Conservation (phyloP, 2,113 vertebrate genomes). For the Pteronura brasiliensis region DNA sequence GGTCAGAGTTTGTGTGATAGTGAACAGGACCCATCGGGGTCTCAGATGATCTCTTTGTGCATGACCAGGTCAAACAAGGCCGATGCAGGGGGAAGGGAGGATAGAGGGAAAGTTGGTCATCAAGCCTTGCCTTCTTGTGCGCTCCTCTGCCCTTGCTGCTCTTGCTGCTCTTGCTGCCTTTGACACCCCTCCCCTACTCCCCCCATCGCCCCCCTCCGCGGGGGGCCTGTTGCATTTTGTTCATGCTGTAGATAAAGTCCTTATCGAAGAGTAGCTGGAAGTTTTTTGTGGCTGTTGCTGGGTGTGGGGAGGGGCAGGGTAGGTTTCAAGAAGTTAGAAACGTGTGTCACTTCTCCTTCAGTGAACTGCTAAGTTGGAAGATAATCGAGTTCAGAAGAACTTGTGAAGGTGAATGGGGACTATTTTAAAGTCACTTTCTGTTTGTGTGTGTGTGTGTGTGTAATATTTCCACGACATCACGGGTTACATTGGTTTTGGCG, state of each 20-base stretch:
- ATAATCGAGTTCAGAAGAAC: neutral
- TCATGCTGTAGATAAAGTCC: neutral
- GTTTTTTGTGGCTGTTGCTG: neutral
- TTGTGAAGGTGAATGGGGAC: neutral
- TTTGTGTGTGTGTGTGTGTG: neutral
- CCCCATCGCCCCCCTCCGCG: accelerated
- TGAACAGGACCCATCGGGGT: neutral
- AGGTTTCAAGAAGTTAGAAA: neutral
- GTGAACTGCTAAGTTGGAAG: neutral
- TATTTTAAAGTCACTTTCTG: neutral
- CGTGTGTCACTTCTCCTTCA: neutral
- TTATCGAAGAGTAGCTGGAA: neutral
- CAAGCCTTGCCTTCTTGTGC: neutral
- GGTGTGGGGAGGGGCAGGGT: neutral
- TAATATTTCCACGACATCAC: neutral
- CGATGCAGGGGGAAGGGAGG: neutral
- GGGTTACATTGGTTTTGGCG: neutral
- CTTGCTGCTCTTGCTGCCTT: too few relatives aligned
- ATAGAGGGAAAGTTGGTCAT: neutral
- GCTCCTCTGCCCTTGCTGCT: too few relatives aligned
- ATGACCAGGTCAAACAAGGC: neutral
- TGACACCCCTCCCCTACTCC: neutral
- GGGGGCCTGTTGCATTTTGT: neutral
- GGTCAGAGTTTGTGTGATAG: neutral
- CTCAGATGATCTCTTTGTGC: neutral